These are phyloP conservation scores for Microtus pennsylvanicus DNA, from an alignment of 2,113 vertebrate genomes.

Conservation along the genomic window DNA sequence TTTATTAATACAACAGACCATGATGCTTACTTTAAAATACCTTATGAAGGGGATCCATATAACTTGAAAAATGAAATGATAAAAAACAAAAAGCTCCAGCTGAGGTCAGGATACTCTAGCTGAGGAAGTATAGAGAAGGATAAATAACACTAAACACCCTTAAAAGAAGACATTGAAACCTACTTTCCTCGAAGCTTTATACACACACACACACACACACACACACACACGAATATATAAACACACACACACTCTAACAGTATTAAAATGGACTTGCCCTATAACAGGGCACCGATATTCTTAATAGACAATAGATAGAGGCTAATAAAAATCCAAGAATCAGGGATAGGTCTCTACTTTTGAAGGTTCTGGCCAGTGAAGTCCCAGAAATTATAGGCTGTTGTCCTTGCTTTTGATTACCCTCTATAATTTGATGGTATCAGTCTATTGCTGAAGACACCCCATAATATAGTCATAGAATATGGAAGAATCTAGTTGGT, in stretches of 20 bases:
- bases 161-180: neutral
- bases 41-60: neutral
- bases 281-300: neutral
- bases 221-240: too few species aligned
- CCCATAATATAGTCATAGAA: neutral
- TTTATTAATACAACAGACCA: neutral
- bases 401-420: neutral
- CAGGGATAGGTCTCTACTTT: neutral
- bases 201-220: too few species aligned
- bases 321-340: neutral
- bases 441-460: neutral
- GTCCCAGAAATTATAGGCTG: neutral
- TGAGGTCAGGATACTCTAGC: neutral
- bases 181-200: neutral
- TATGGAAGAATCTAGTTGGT: neutral
- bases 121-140: neutral
- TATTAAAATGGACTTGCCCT: neutral
- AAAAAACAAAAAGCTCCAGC: neutral
- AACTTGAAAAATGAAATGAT: slow-evolving; percentile 16
- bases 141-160: neutral
- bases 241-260: neutral
- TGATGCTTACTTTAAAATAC: neutral
- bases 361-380: neutral
- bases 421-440: neutral
- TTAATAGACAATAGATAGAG: neutral